Evolutionary conservation across 2,113 vertebrate species (phyloP), one percentile per base, ranked within the genome.

Genomic region (Ictidomys tridecemlineatus): DNA sequence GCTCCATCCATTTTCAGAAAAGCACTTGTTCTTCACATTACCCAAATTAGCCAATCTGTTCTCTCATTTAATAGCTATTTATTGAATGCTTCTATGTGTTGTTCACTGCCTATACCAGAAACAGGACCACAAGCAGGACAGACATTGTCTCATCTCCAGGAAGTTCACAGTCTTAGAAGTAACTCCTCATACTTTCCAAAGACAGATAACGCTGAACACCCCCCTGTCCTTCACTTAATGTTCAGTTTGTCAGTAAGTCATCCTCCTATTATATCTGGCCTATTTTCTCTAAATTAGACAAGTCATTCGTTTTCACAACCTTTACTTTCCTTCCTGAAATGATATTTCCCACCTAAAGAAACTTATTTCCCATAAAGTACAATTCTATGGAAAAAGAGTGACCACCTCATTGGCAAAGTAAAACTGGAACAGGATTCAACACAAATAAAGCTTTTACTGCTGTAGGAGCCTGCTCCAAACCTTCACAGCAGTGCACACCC

Each of bases 401-500:
- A 53, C 37, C 8, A 32, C 26, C 61, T 91, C 17, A 70, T 8
- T 85, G n/a, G n/a, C 26, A n/a, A 58, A 70, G 45, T 39, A 67
- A 77, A 84, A 28, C 13, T 20, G 65, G 18, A 78, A 26, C 22
- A 22, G 32, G 2, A 12, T n/a, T 77, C 28, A 69, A 70, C 11
- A 8, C 2, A 12, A 39, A 56, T n/a, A 30, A 63, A 67, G 16
- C 6, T 63, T 79, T 8, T 26, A 24, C 56, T 58, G 56, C 7
- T 18, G 6, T 7, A 24, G 20, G 56, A 24, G 56, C 56, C 20
- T 24, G 39, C 56, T 7, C 20, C 56, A 58, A 58, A 58, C 6
- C 0, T 1, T 22, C 56, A 58, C 7, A 58, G 2, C 20, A 22
- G 7, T 24, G 56, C 56, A 13, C 0, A 10, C 12, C 13, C 51